These are phyloP conservation scores for Folsomia manolachei DNA, from an alignment of 2,888 invertebrate species.

Conservation along the genomic window DNA sequence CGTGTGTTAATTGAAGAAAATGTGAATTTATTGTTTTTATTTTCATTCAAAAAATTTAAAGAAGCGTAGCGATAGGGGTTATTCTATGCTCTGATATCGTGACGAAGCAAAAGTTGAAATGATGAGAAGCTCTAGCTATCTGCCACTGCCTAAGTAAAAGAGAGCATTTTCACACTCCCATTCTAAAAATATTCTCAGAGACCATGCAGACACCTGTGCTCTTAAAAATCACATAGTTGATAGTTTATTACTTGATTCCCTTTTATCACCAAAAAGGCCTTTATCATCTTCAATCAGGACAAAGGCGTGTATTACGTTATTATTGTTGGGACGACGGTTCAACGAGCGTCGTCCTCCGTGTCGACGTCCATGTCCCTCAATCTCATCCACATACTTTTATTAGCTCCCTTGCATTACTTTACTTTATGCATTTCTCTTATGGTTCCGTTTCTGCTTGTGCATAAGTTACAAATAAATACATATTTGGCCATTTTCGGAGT, in stretches of 20 bases:
- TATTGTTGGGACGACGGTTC: no score
- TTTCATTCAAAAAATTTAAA: constrained; percentile 5
- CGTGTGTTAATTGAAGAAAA: constrained; percentile 8
- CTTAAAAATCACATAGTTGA: not conserved
- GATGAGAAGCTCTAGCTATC: no score
- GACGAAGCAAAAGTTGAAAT: not conserved
- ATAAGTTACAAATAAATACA: not conserved
- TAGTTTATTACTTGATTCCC: not conserved
- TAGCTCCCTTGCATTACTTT: not conserved
- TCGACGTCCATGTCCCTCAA: not conserved
- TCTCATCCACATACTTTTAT: not conserved
- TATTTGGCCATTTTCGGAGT: no score
- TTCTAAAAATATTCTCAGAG: not conserved
- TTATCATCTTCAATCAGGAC: no score
- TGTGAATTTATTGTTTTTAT: constrained; percentile 6
- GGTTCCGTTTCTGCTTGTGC: not conserved
- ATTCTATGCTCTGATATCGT: no score
- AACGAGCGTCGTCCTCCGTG: no score
- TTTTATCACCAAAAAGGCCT: not conserved
- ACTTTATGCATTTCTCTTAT: not conserved
- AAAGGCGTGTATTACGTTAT: no score
- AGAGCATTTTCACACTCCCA: constrained; percentile 3
- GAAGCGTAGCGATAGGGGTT: no score
- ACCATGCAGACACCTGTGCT: not conserved
- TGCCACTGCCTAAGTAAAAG: no score